Evolutionary conservation across 2,797 vertebrate genomes (phyloP).

Genomic region (Sphenopsis melanotis): DNA sequence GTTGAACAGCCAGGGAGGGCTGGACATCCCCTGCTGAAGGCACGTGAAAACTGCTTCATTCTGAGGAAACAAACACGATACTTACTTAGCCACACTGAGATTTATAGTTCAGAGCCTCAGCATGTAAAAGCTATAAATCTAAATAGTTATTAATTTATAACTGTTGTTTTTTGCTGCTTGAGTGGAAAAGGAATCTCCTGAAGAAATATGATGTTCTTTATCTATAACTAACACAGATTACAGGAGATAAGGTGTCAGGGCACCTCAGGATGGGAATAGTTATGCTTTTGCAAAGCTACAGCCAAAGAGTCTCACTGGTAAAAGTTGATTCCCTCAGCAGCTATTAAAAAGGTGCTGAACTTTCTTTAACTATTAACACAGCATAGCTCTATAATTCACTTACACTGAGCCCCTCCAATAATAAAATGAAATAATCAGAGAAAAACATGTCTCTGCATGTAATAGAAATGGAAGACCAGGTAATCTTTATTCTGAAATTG

Average conservation of each 20-base stretch:
- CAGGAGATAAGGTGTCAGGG: not conserved
- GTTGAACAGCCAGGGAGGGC: not conserved
- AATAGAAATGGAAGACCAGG: not conserved
- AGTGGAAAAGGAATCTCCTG: not conserved
- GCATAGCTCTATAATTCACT: not conserved
- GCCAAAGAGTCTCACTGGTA: not conserved
- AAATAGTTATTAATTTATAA: constrained; percentile 17
- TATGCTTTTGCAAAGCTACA: not conserved
- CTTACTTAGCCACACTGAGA: not conserved
- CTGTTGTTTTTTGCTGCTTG: constrained; percentile 1
- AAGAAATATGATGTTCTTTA: not conserved
- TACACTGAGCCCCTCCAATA: not conserved
- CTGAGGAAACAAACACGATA: not conserved
- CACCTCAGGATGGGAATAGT: not conserved
- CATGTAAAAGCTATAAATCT: not conserved
- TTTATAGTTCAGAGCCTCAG: not conserved
- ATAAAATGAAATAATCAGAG: not conserved
- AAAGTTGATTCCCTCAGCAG: not conserved
- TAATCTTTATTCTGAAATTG: constrained; percentile 26
- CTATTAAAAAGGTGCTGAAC: constrained; percentile 10
- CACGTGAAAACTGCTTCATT: not conserved
- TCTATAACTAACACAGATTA: constrained; percentile 7
- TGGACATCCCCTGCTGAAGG: not conserved
- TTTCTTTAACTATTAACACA: not conserved
- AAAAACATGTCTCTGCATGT: not conserved